phyloP scores from a whole-genome alignment of 2,797 vertebrate genomes.

The Percopsis omiscomaycus region DNA sequence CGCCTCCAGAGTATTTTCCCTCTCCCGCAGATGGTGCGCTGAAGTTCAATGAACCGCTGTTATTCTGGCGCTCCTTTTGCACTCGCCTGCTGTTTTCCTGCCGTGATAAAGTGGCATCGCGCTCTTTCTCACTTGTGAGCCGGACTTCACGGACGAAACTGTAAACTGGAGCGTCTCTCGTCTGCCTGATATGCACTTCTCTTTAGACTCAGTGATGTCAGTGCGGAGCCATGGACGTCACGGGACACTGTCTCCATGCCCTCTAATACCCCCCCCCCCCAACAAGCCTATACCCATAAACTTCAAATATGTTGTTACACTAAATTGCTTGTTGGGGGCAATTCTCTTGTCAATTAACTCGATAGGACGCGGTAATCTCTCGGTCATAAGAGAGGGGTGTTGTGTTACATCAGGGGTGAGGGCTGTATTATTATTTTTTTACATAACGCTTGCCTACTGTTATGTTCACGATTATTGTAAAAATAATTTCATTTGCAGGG shows the following conservation, averaged over 20 bases:
- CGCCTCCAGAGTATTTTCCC: constrained; percentile 17
- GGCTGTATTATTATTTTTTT: background rate
- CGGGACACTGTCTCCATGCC: constrained; percentile 54
- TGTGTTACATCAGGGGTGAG: constrained; percentile 10
- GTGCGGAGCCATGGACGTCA: constrained; percentile 65
- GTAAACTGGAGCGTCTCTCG: constrained; percentile 67
- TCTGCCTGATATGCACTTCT: constrained; percentile 58
- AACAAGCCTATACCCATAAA: constrained; percentile 34
- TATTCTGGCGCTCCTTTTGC: constrained; percentile 35
- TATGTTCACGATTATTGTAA: constrained; percentile 9
- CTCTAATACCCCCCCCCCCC: background rate
- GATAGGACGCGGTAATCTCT: constrained; percentile 28
- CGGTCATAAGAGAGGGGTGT: constrained; percentile 20
- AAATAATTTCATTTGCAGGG: too few relatives aligned
- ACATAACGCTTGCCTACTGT: background rate
- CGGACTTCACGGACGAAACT: constrained; percentile 54
- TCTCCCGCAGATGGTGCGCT: background rate
- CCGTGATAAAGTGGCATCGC: constrained; percentile 43
- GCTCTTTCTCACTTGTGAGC: constrained; percentile 50
- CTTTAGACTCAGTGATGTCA: constrained; percentile 75
- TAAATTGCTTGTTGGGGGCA: constrained; percentile 38
- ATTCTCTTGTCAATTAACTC: constrained; percentile 42
- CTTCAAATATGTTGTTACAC: constrained; percentile 35
- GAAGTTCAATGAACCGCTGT: constrained; percentile 20
- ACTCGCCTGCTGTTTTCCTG: constrained; percentile 39